These are phyloP conservation scores for Drosophila barbarae DNA, from an alignment of 2,888 invertebrate species.

Conservation along the genomic window DNA sequence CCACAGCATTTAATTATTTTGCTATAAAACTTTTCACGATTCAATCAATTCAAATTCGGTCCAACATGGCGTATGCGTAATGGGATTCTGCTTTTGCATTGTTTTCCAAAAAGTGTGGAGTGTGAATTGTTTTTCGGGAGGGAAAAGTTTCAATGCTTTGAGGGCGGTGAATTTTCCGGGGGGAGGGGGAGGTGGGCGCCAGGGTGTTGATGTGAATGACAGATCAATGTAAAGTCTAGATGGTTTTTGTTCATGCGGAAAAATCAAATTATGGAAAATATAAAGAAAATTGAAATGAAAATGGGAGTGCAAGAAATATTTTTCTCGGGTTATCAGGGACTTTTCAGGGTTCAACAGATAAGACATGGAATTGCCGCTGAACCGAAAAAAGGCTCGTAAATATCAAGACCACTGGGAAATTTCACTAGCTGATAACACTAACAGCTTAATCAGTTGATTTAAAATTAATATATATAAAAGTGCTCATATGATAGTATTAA, in stretches of 20 bases:
- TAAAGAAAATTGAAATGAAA: constrained; percentile 2
- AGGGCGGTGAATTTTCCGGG: neutral
- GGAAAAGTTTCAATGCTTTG: neutral
- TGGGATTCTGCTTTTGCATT: constrained; percentile 24
- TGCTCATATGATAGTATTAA: neutral
- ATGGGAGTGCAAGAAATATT: constrained; percentile 1
- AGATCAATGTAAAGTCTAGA: constrained; percentile 29
- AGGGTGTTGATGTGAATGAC: constrained; percentile 21
- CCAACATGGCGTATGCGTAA: constrained; percentile 55
- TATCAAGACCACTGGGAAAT: constrained; percentile 12
- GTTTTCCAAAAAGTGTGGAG: constrained; percentile 11
- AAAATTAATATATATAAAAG: neutral
- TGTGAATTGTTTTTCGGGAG: constrained; percentile 14
- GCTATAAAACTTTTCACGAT: constrained; percentile 70
- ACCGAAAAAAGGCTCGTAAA: constrained; percentile 7
- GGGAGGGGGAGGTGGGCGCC: too few species aligned
- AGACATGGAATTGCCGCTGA: constrained; percentile 4
- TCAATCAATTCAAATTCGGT: constrained; percentile 63
- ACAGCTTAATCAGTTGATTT: constrained; percentile 10
- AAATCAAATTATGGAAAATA: constrained; percentile 4
- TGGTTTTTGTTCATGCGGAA: constrained; percentile 25
- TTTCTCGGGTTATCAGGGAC: constrained; percentile 10
- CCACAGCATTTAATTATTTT: constrained; percentile 67
- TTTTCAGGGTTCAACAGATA: constrained; percentile 12
- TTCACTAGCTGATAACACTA: constrained; percentile 16